Conservation (phyloP, 2,797 vertebrate species). For the Leucoraja ocellata region DNA sequence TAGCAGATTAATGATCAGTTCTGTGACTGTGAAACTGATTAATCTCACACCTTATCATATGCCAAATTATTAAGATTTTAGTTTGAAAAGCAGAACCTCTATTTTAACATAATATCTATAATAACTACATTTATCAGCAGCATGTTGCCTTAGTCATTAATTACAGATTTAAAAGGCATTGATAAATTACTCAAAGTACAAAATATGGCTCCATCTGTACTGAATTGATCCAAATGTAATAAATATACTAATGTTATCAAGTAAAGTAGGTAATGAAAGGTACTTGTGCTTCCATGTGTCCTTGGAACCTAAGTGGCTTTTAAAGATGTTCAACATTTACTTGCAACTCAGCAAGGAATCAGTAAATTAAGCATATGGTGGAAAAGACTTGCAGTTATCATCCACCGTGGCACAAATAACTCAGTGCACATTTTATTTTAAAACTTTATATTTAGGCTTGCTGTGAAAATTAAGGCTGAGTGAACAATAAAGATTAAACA, state of each 20-base stretch:
- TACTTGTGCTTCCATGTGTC: not conserved
- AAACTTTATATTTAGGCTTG: not conserved
- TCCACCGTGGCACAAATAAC: not conserved
- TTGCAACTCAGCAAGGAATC: not conserved
- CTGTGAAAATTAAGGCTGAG: slow-evolving; percentile 1
- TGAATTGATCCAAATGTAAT: not conserved
- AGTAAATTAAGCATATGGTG: not conserved
- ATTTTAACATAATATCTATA: slow-evolving; percentile 8
- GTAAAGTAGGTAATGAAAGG: not conserved
- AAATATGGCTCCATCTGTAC: not conserved
- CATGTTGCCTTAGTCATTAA: not conserved
- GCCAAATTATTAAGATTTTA: slow-evolving; percentile 35
- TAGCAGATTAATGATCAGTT: slow-evolving; percentile 24
- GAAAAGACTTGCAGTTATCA: not conserved
- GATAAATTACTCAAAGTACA: not conserved
- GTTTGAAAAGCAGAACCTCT: slow-evolving; percentile 1
- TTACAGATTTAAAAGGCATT: not conserved
- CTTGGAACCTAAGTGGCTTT: not conserved
- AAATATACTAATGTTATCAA: not conserved
- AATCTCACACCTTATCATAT: slow-evolving; percentile 10
- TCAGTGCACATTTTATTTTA: not conserved
- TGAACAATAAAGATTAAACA: not conserved
- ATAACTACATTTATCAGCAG: slow-evolving; percentile 7
- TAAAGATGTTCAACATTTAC: not conserved
- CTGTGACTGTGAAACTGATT: slow-evolving; percentile 29